Conservation (phyloP, 2,888 invertebrate species). For the Mythimna pallens region DNA sequence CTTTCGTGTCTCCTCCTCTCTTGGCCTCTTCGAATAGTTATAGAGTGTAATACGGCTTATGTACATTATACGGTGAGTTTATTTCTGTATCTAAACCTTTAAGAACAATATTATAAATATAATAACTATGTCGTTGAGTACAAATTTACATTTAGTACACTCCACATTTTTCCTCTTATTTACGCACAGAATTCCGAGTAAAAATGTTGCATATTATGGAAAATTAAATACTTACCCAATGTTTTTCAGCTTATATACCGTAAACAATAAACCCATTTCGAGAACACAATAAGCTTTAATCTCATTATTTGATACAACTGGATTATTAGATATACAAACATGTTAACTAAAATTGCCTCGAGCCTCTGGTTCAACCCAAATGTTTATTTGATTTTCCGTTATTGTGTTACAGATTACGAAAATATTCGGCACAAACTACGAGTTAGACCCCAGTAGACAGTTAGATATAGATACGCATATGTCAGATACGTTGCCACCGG, state of each 20-base stretch:
- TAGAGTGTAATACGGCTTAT: constrained; percentile 95
- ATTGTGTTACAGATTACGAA: constrained; percentile 92
- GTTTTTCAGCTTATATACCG: neutral
- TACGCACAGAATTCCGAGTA: neutral
- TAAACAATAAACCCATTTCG: constrained; percentile 31
- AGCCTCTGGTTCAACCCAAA: constrained; percentile 27
- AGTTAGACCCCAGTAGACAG: constrained; percentile 87
- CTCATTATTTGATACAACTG: constrained; percentile 46
- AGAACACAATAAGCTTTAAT: constrained; percentile 48
- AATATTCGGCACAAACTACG: constrained; percentile 94
- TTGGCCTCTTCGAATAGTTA: constrained; percentile 95
- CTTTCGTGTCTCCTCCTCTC: constrained; percentile 93
- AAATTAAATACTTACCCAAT: neutral
- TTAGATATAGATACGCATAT: constrained; percentile 87
- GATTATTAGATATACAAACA: constrained; percentile 32
- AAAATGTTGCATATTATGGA: neutral
- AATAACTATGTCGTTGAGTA: neutral
- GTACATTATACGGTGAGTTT: constrained; percentile 93
- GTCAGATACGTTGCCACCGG: constrained; percentile 86
- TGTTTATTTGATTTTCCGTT: constrained; percentile 35
- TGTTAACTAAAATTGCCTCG: constrained; percentile 34
- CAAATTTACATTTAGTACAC: neutral
- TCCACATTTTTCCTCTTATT: neutral
- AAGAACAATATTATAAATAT: neutral
- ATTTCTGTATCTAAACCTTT: neutral